Base-by-base conservation (phyloP, 2,113 vertebrate genomes). In the Psilopsiagon aymara region DNA sequence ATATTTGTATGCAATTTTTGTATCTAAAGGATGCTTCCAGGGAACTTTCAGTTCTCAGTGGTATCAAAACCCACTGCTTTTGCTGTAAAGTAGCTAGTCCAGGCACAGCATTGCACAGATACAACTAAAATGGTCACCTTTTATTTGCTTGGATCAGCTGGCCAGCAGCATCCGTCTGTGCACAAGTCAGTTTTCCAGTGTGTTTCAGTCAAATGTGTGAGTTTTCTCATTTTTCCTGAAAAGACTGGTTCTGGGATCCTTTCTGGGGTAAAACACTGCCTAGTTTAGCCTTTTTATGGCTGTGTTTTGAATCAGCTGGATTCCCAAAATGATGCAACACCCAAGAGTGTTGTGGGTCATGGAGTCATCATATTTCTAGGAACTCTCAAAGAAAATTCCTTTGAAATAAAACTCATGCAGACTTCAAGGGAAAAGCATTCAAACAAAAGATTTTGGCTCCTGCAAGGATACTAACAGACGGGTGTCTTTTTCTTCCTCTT, bases 341-440 rank as follows among this genome's bases (percentile, higher is more conserved):
- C 11, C 1, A 35, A 60, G 60, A 1, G 0, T 31, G 11, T 12
- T 63, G 60, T 47, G 53, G 51, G 17, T 57, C 27, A 10, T 3
- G 21, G 51, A 75, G 77, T 75, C 27, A 9, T 71, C 24, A 5
- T 25, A 57, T 94, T 88, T 95, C 84, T 91, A 96, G 87, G 82
- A 94, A 92, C 0, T 0, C 39, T 66, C 28, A 31, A 71, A 82
- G 47, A 82, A 71, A 93, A 75, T 70, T 71, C 39, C 43, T 86
- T 78, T 70, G 76, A 74, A 83, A 66, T 41, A 46, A 39, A 59
- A 12, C 33, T 62, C 23, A 31, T 18, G 43, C 35, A 55, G 19
- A 8, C 82, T 88, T 90, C 85, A 88, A 57, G 74, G 60, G 47
- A 68, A 80, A 92, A 78, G 21, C 0, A 0, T 47, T 86, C 51